Conservation (phyloP, 2,797 vertebrate species). For the Hoplostethus atlanticus region DNA sequence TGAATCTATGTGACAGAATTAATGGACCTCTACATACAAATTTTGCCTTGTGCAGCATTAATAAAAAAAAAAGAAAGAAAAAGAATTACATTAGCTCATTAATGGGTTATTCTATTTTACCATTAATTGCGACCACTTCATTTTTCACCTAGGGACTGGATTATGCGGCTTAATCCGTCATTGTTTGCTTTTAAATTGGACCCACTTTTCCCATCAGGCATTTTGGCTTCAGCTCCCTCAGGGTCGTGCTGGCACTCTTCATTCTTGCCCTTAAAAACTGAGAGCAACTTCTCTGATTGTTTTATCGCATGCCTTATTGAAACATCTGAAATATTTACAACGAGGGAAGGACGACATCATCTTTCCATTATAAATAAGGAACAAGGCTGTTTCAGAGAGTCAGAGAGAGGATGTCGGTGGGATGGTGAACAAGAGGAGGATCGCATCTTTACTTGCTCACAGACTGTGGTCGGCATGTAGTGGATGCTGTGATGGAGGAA, state of each 20-base stretch:
- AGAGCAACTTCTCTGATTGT: slow-evolving; percentile 18
- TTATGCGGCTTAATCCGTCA: slow-evolving; percentile 29
- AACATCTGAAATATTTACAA: slow-evolving; percentile 53
- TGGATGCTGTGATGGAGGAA: too few species aligned
- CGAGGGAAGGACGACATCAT: slow-evolving; percentile 21
- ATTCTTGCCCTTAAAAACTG: slow-evolving; percentile 15
- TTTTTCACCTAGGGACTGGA: slow-evolving; percentile 19
- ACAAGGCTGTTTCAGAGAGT: slow-evolving; percentile 14
- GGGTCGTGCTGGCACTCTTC: not conserved
- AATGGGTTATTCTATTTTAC: not conserved
- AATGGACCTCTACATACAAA: too few species aligned
- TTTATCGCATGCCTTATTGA: slow-evolving; percentile 43
- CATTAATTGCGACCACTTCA: slow-evolving; percentile 3
- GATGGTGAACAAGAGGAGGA: slow-evolving; percentile 2
- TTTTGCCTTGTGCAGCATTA: too few species aligned
- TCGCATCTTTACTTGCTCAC: not conserved
- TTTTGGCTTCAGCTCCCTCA: not conserved
- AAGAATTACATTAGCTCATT: not conserved
- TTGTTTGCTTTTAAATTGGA: slow-evolving; percentile 15
- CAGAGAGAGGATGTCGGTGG: slow-evolving; percentile 8
- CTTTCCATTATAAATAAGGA: slow-evolving; percentile 52
- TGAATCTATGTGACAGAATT: too few species aligned
- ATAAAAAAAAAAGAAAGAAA: too few species aligned
- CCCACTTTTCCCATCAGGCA: slow-evolving; percentile 10
- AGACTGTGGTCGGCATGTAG: not conserved